Evolutionary conservation across 2,797 vertebrate genomes (phyloP), one percentile per base, ranked within the genome.

Genomic region (Coranthus polyacanthus): DNA sequence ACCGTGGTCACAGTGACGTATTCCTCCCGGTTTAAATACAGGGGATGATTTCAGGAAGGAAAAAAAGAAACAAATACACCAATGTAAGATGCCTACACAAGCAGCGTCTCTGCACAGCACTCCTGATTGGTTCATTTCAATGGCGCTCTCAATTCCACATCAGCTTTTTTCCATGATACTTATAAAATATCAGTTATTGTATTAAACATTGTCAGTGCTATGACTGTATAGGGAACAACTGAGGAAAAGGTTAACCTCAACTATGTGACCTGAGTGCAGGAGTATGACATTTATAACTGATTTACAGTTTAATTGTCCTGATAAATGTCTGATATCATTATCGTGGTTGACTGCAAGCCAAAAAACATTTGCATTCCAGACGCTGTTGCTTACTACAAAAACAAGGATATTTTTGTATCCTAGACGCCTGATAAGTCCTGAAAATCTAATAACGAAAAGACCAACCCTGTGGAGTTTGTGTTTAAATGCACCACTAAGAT

Each of bases 21-120:
- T 67, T 82, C 56, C 67, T 78, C 75, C 74, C 38, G 22, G 29
- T 76, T 78, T 85, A 84, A 90, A 85, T 81, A 81, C 74, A 82
- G 77, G 60, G 64, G 34, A 58, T 56, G 69, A 61, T 66, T 87
- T 81, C 63, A 73, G 72, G 55, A 79, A 69, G 46, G 46, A 52
- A 17, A 44, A 43, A 61, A 61, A 56, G 34, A 72, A 79, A 67
- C 26, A 47, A 87, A 79, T 1, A 43, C 24, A 39, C 46, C 32
- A 42, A 68, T 16, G 39, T 54, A 39, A 17, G 7, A 47, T 60
- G 24, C 46, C 56, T 46, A 72, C 72, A 55, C 42, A 63, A 16
- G 44, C 41, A 24, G 50, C 8, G 21, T 46, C 50, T 26, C 9
- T 18, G 42, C n/a, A 5, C 10, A 7, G 49, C 39, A 32, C 7